Evolutionary conservation across 2,888 invertebrate species (phyloP).

Genomic region (Ctenicera cuprea): DNA sequence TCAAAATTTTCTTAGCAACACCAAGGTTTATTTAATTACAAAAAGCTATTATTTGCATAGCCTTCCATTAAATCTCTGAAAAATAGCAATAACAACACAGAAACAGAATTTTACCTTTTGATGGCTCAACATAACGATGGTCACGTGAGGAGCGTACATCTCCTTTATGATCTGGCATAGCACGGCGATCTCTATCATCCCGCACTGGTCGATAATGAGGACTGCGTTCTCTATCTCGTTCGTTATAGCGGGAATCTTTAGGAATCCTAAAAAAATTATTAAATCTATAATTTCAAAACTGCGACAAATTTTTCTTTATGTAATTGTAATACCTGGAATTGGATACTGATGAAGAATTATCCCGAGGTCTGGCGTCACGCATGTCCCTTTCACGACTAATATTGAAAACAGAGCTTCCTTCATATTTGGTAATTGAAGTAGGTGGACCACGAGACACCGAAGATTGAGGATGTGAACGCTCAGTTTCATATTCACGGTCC

Average conservation of each 20-base stretch:
- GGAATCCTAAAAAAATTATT: conserved; percentile 47
- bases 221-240: conserved; percentile 65
- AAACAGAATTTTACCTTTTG: conserved; percentile 59
- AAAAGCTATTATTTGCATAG: too few relatives aligned
- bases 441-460: conserved; percentile 55
- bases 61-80: too few relatives aligned
- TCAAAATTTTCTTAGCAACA: too few relatives aligned
- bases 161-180: conserved; percentile 60
- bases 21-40: too few relatives aligned
- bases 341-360: conserved; percentile 35
- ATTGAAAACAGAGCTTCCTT: conserved; percentile 56
- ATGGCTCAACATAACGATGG: conserved; percentile 70
- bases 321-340: conserved; percentile 35
- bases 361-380: conserved; percentile 53
- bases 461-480: conserved; percentile 57
- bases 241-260: conserved; percentile 64
- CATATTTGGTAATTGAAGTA: conserved; percentile 56
- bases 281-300: not conserved
- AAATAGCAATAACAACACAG: too few relatives aligned
- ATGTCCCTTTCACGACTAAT: conserved; percentile 60
- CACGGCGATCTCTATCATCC: conserved; percentile 64
- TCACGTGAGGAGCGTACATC: conserved; percentile 64
- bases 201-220: conserved; percentile 65
- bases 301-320: too few relatives aligned
- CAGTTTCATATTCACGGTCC: conserved; percentile 62